Evolutionary conservation across 2,113 vertebrate genomes (phyloP), one percentile per base, ranked within the genome.

Genomic region (Chionis minor): DNA sequence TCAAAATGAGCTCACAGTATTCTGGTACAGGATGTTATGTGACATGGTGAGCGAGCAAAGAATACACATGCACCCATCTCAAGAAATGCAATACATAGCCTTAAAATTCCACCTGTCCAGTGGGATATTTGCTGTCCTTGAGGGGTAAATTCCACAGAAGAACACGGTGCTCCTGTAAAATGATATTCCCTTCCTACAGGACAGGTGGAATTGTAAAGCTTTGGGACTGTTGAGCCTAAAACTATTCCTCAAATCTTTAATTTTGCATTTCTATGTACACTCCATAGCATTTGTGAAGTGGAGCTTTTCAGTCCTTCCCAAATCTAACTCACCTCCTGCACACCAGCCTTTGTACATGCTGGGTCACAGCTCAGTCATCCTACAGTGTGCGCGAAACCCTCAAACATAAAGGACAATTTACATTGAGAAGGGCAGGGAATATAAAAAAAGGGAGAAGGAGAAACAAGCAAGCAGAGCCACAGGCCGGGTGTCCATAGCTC

Each of bases 101-200:
- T 88, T 94, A 96, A 97, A 96, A 97, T 95, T 91, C 94, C 94
- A 97, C 91, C 94, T 96, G 94, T 94, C 93, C 71, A 81, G 45
- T 26, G 30, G 67, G 80, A 59, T 94, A 90, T 96, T 96, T 83
- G 22, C 81, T 90, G 85, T n/a, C 95, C 84, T 91, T 80, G 54
- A 77, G 75, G 74, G 74, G 38, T 83, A 81, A 96, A 96, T 94
- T 90, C 94, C 95, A 92, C 8, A 14, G 89, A 80, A 97, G 91
- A 95, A 96, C 71, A 80, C 1, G 2, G 87, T 59, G 77, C 59
- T 95, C 71, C 84, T 71, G 67, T 80, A 97, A 97, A 84, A 83
- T 2, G 74, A 96, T 91, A 92, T 19, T 82, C 66, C 51, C 32
- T 73, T 91, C 59, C 33, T 67, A 62, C 30, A 86, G 78, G 91